Evolutionary conservation across 1,140 invertebrate species (phyloP).

Genomic region (Rhopalosiphum padi): DNA sequence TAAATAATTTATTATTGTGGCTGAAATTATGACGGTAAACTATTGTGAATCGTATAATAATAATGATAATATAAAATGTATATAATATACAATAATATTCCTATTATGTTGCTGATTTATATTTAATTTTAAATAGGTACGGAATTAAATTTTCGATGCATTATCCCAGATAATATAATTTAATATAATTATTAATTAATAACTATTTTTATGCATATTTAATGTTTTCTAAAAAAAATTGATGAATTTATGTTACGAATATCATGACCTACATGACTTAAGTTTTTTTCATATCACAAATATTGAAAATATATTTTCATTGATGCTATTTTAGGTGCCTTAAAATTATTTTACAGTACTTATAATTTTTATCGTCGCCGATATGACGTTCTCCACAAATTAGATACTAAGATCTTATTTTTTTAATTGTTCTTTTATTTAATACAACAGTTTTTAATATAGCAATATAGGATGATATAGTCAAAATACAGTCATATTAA

Average conservation of each 20-base stretch:
- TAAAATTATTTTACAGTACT: too few relatives aligned
- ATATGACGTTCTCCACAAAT: too few relatives aligned
- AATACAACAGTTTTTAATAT: too few relatives aligned
- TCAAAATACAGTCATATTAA: too few relatives aligned
- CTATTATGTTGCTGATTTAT: background rate
- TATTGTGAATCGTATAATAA: background rate
- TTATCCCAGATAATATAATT: background rate
- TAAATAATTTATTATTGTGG: background rate
- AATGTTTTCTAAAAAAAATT: background rate
- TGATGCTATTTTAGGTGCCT: too few relatives aligned
- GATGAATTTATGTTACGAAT: background rate
- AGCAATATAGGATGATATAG: too few relatives aligned
- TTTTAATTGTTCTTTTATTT: too few relatives aligned
- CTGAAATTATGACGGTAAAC: background rate
- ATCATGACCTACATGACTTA: background rate
- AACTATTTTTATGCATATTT: background rate
- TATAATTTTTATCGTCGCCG: too few relatives aligned
- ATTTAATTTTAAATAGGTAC: background rate
- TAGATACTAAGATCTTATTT: too few relatives aligned
- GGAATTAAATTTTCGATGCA: background rate
- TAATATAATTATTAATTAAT: background rate
- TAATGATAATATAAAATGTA: background rate
- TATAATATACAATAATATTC: background rate
- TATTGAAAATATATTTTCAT: background rate
- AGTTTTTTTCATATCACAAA: background rate